Evolutionary conservation across 2,113 vertebrate species (phyloP).

Genomic region (Machaerirhynchus nigripectus): DNA sequence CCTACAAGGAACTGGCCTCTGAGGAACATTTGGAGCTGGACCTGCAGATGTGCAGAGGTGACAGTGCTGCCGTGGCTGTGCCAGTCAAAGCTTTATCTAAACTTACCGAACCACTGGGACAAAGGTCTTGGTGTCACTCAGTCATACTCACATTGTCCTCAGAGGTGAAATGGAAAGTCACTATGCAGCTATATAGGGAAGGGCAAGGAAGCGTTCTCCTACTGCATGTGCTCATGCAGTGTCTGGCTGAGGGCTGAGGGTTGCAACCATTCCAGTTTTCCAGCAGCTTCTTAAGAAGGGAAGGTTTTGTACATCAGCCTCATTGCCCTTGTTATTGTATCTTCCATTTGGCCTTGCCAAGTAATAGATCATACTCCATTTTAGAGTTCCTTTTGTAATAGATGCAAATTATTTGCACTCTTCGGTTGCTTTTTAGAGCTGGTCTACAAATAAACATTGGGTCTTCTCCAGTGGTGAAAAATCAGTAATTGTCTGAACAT

Average conservation of each 20-base stretch:
- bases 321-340: neutral
- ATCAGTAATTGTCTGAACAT: neutral
- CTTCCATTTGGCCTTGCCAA: neutral
- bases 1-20: conserved; percentile 5
- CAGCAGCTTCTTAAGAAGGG: neutral
- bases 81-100: neutral
- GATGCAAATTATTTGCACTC: neutral
- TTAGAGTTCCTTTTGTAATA: neutral
- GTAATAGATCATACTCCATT: neutral
- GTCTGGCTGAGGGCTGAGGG: neutral
- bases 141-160: neutral
- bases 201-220: neutral
- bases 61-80: neutral
- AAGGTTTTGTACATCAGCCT: neutral
- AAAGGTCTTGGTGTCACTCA: conserved; percentile 40
- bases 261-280: neutral
- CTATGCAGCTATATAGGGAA: neutral
- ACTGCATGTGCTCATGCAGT: neutral
- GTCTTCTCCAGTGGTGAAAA: neutral
- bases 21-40: conserved; percentile 26
- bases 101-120: conserved; percentile 26
- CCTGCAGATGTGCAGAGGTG: neutral
- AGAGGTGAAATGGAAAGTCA: neutral
- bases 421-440: neutral
- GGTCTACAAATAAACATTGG: neutral